phyloP scores from a whole-genome alignment of 2,888 invertebrate species.

The Sarcophaga carnaria region DNA sequence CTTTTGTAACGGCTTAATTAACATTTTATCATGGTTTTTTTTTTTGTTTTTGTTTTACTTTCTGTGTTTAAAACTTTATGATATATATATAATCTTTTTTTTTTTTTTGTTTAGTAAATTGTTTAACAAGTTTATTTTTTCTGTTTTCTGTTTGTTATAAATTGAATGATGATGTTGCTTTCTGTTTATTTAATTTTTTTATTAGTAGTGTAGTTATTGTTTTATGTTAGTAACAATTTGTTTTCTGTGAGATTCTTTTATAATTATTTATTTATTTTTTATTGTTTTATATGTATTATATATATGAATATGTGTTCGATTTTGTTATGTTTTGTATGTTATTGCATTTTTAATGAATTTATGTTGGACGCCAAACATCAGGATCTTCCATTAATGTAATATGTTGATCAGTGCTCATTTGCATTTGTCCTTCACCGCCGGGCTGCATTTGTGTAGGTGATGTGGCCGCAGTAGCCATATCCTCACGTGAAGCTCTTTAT shows the following conservation, averaged over 20 bases:
- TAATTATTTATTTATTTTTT: constrained; percentile 14
- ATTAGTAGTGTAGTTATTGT: constrained; percentile 59
- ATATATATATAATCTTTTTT: constrained; percentile 32
- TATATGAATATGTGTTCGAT: constrained; percentile 25
- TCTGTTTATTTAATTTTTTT: constrained; percentile 23
- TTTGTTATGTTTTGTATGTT: constrained; percentile 10
- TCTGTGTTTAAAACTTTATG: constrained; percentile 49
- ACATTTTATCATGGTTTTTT: constrained; percentile 1
- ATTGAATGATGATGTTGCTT: constrained; percentile 30
- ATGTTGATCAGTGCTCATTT: constrained; percentile 84
- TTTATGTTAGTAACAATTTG: constrained; percentile 62
- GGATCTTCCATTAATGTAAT: constrained; percentile 96
- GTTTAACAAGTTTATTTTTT: constrained; percentile 55
- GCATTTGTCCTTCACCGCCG: constrained; percentile 82
- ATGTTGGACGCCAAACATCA: constrained; percentile 96
- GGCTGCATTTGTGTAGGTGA: constrained; percentile 85
- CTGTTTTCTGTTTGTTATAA: no score
- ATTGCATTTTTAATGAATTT: constrained; percentile 82
- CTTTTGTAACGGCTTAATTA: constrained; percentile 61
- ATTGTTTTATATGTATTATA: constrained; percentile 3
- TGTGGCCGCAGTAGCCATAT: constrained; percentile 91
- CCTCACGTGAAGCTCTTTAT: constrained; percentile 90
- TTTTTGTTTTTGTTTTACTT: constrained; percentile 7
- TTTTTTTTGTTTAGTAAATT: constrained; percentile 53
- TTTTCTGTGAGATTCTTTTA: constrained; percentile 49